Conservation (phyloP, 2,113 vertebrate genomes). For the Atrichornis clamosus region DNA sequence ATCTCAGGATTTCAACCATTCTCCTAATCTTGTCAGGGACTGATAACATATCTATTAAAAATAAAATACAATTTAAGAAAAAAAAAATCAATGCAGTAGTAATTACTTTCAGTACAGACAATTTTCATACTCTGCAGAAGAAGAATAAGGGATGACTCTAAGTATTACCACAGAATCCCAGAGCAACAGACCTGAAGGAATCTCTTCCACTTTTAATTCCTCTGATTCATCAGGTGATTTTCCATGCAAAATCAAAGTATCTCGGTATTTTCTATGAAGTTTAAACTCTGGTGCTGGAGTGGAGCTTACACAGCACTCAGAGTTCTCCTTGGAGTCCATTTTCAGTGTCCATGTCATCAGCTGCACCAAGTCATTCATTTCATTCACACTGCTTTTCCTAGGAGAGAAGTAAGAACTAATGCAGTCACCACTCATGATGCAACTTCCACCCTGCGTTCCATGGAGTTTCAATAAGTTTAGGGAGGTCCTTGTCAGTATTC, state of each 20-base stretch:
- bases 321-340: constrained; percentile 77
- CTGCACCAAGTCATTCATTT: constrained; percentile 91
- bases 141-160: rapidly evolving
- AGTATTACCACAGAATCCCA: background rate
- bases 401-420: background rate
- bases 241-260: constrained; percentile 92
- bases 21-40: constrained; percentile 88
- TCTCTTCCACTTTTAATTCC: constrained; percentile 75
- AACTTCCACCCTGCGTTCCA: background rate
- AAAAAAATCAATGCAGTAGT: background rate
- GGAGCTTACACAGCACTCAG: constrained; percentile 47
- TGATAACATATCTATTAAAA: constrained; percentile 71
- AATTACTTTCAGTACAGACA: background rate
- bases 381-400: constrained; percentile 81
- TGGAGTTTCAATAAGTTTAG: background rate
- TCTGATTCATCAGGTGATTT: constrained; percentile 78
- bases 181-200: constrained; percentile 78
- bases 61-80: background rate
- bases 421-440: background rate
- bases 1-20: constrained; percentile 87
- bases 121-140: background rate
- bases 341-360: constrained; percentile 93
- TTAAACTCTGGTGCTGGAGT: constrained; percentile 80
- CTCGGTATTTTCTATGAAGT: constrained; percentile 85
- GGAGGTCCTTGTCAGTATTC: background rate